Evolutionary conservation across 2,888 invertebrate genomes (phyloP).

Genomic region (Parnassius orleans): DNA sequence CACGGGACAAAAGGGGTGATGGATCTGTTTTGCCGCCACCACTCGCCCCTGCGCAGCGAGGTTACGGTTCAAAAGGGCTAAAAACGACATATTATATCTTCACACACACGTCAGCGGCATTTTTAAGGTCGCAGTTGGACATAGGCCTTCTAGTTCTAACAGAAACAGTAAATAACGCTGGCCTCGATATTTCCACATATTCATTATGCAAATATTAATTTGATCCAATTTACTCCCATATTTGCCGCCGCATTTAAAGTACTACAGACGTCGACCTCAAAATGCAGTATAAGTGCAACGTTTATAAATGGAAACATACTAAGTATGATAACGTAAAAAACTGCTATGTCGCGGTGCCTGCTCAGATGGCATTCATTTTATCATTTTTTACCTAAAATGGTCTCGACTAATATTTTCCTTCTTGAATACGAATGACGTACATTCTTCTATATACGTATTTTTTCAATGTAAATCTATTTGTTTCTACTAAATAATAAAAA

Average conservation of each 20-base stretch:
- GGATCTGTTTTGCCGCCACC: too few species aligned
- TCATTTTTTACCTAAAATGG: not conserved
- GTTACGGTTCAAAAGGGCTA: too few species aligned
- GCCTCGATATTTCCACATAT: not conserved
- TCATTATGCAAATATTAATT: slow-evolving; percentile 10
- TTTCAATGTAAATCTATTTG: too few species aligned
- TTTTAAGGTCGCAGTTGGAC: too few species aligned
- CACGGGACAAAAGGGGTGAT: too few species aligned
- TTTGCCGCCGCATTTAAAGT: slow-evolving; percentile 4
- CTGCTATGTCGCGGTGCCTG: not conserved
- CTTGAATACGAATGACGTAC: too few species aligned
- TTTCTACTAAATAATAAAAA: too few species aligned
- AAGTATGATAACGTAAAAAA: slow-evolving; percentile 1
- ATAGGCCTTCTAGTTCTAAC: too few species aligned
- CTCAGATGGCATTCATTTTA: not conserved
- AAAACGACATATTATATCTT: too few species aligned
- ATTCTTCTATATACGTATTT: too few species aligned
- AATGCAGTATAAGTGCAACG: slow-evolving; percentile 5
- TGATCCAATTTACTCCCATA: slow-evolving; percentile 9
- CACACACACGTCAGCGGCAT: too few species aligned
- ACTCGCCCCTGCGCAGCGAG: too few species aligned
- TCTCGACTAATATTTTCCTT: not conserved
- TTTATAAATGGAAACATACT: slow-evolving; percentile 12
- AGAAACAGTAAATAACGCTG: slow-evolving; percentile 3
- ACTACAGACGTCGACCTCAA: slow-evolving; percentile 17